Conservation (phyloP, 2,888 invertebrate genomes). For the Ypsolopha sequella region DNA sequence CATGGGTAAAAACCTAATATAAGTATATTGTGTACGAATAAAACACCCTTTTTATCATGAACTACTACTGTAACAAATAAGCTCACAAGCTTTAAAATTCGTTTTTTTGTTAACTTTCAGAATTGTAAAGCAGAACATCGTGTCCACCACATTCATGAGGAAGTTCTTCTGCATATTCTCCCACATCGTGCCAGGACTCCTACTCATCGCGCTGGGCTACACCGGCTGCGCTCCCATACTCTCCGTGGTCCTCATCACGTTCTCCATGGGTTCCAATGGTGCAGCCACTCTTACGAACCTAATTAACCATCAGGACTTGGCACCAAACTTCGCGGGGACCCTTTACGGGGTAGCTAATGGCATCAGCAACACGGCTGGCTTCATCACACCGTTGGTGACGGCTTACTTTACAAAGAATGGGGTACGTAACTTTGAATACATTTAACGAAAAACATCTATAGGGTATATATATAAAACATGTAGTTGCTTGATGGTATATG, state of each 20-base stretch:
- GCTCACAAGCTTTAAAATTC: not conserved
- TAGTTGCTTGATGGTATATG: too few species aligned
- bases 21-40: too few species aligned
- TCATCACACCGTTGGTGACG: conserved; percentile 79
- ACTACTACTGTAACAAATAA: not conserved
- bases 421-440: conserved; percentile 39
- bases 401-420: conserved; percentile 73
- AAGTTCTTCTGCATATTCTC: conserved; percentile 77
- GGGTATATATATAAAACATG: too few species aligned
- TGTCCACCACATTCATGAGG: conserved; percentile 68
- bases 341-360: conserved; percentile 83
- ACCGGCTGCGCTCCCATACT: conserved; percentile 74
- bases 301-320: conserved; percentile 79
- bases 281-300: conserved; percentile 73
- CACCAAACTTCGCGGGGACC: conserved; percentile 83
- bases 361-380: conserved; percentile 78
- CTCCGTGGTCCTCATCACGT: conserved; percentile 75
- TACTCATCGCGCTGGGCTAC: conserved; percentile 68
- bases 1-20: too few species aligned
- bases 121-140: conserved; percentile 59
- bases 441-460: too few species aligned
- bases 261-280: conserved; percentile 77
- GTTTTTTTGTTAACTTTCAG: conserved; percentile 29
- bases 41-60: too few species aligned
- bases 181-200: conserved; percentile 63